Conservation (phyloP, 2,797 vertebrate species). For the Microctenopoma steveboyesi region DNA sequence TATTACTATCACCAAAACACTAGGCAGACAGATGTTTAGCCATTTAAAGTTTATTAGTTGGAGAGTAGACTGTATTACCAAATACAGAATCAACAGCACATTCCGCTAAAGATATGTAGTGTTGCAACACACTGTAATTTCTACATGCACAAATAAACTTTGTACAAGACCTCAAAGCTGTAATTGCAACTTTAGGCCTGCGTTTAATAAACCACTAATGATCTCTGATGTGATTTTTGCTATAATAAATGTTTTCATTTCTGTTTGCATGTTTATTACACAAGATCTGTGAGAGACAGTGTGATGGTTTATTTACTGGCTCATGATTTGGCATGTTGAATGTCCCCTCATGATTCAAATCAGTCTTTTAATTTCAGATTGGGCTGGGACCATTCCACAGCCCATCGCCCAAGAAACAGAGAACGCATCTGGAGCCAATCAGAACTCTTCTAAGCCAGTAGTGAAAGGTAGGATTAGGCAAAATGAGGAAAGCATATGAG, state of each 20-base stretch:
- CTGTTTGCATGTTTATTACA: constrained; percentile 20
- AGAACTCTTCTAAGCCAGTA: constrained; percentile 68
- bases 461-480: constrained; percentile 79
- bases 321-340: constrained; percentile 25
- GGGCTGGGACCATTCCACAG: constrained; percentile 75
- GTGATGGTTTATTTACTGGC: constrained; percentile 36
- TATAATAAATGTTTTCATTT: constrained; percentile 2
- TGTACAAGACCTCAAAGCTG: neutral
- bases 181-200: neutral
- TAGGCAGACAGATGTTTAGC: neutral
- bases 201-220: constrained; percentile 5
- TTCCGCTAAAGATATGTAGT: constrained; percentile 3
- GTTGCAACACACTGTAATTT: constrained; percentile 1
- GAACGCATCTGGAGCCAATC: constrained; percentile 78
- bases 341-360: constrained; percentile 23
- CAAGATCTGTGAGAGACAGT: constrained; percentile 4
- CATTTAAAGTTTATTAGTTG: constrained; percentile 14
- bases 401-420: constrained; percentile 74
- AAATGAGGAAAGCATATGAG: constrained; percentile 50
- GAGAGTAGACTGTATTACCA: constrained; percentile 10
- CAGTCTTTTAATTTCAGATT: constrained; percentile 80
- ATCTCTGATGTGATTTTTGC: neutral
- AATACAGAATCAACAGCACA: constrained; percentile 17
- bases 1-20: neutral
- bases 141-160: constrained; percentile 9